phyloP scores from a whole-genome alignment of 2,888 invertebrate genomes.

The Neoascia interrupta region DNA sequence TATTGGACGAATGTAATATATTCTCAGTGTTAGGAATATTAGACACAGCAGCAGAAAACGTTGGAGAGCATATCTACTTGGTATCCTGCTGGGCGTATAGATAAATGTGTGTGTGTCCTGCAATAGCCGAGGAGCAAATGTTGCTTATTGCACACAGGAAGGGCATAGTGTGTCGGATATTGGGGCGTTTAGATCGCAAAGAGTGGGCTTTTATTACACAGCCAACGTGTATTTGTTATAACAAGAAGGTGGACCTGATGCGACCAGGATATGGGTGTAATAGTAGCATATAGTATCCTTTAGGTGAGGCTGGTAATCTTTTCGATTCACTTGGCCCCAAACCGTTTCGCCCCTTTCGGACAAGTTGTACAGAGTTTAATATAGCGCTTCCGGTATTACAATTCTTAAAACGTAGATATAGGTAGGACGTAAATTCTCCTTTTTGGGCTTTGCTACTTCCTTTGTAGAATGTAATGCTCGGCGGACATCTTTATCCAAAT shows the following conservation, averaged over 20 bases:
- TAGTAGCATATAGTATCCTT: constrained; percentile 44
- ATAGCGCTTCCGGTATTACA: constrained; percentile 57
- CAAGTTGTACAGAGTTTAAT: constrained; percentile 47
- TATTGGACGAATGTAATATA: constrained; percentile 67
- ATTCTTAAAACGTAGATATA: constrained; percentile 50
- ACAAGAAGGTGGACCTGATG: constrained; percentile 19
- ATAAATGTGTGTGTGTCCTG: constrained; percentile 12
- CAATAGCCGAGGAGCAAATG: constrained; percentile 59
- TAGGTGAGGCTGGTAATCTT: constrained; percentile 64
- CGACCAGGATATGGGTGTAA: constrained; percentile 47
- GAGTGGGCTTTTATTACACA: constrained; percentile 29
- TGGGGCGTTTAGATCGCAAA: constrained; percentile 52
- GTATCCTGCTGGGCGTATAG: neutral
- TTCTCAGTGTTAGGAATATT: constrained; percentile 59
- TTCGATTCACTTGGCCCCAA: constrained; percentile 44
- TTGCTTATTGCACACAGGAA: constrained; percentile 56
- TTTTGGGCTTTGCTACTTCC: neutral
- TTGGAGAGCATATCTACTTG: constrained; percentile 10
- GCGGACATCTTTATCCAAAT: constrained; percentile 55
- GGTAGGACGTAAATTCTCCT: no score
- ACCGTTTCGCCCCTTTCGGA: neutral
- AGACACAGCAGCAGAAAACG: constrained; percentile 42
- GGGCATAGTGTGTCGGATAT: constrained; percentile 62
- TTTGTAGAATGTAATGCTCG: neutral
- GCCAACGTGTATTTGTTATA: no score